Evolutionary conservation across 2,888 invertebrate genomes (phyloP).

Genomic region (Noctuana brunneofusca): DNA sequence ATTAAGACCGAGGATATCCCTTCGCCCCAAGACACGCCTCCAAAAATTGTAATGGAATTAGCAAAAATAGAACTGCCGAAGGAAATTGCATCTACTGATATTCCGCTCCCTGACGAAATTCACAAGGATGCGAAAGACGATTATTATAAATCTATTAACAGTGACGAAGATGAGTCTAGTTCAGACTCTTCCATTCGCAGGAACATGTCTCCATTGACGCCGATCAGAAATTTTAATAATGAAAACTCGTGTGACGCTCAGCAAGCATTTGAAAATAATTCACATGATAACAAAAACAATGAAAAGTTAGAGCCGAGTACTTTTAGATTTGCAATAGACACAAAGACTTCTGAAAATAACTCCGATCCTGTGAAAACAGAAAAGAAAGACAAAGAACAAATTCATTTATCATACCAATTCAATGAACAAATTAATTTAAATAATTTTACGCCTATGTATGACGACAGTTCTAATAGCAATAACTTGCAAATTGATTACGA

Average conservation of each 20-base stretch:
- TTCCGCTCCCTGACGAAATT: slow-evolving; percentile 63
- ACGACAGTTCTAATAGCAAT: slow-evolving; percentile 76
- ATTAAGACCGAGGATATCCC: slow-evolving; percentile 66
- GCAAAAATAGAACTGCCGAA: slow-evolving; percentile 65
- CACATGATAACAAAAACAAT: slow-evolving; percentile 53
- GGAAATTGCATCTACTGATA: slow-evolving; percentile 48
- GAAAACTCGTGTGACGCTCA: slow-evolving; percentile 78
- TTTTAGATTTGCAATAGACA: slow-evolving; percentile 70
- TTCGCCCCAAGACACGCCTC: slow-evolving; percentile 67
- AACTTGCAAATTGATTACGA: slow-evolving; percentile 75
- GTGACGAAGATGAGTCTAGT: slow-evolving; percentile 70
- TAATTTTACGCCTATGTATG: slow-evolving; percentile 67
- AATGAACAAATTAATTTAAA: slow-evolving; percentile 70
- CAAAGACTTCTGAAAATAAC: slow-evolving; percentile 60
- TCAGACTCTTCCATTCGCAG: slow-evolving; percentile 70
- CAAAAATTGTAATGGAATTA: slow-evolving; percentile 54
- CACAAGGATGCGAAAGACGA: slow-evolving; percentile 52
- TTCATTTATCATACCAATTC: slow-evolving; percentile 63
- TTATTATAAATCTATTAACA: slow-evolving; percentile 64
- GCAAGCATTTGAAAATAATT: slow-evolving; percentile 71
- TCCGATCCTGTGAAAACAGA: slow-evolving; percentile 52
- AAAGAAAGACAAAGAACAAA: slow-evolving; percentile 60
- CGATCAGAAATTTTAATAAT: slow-evolving; percentile 74
- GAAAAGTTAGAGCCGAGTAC: slow-evolving; percentile 65
- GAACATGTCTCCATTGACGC: slow-evolving; percentile 77